Percentiles rank a stretch among this genome's conserved stretches.
Evolutionary conservation across 2,888 invertebrate species (phyloP).

Genomic region (Cheiracanthium punctorium): DNA sequence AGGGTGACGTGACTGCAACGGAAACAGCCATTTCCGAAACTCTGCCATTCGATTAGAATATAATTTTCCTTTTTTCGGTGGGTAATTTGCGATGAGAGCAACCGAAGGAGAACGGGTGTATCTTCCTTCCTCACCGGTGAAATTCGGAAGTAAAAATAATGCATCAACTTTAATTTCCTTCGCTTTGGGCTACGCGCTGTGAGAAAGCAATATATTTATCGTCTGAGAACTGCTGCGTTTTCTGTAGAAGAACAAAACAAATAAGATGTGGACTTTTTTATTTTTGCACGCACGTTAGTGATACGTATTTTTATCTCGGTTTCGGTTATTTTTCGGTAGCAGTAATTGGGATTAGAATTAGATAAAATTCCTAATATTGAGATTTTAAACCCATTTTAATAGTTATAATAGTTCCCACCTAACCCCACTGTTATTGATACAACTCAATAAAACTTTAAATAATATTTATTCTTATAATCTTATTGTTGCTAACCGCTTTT

Average conservation of each 20-base stretch:
- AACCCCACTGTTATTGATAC: too few species aligned
- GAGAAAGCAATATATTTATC: not conserved
- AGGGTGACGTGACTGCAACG: constrained; percentile 8
- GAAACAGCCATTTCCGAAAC: constrained; percentile 30
- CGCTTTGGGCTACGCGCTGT: not conserved
- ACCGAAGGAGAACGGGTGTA: not conserved
- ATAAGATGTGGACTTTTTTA: not conserved
- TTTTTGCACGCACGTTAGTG: too few species aligned
- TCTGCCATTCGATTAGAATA: constrained; percentile 23
- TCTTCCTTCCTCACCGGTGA: not conserved
- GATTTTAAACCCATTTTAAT: too few species aligned
- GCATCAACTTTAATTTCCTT: not conserved
- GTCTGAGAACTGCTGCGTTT: not conserved
- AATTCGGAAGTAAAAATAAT: constrained; percentile 19
- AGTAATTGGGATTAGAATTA: too few species aligned
- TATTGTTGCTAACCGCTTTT: too few species aligned
- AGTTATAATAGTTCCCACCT: too few species aligned
- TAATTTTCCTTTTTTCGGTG: constrained; percentile 26
- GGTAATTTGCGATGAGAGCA: constrained; percentile 28
- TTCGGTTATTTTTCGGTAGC: too few species aligned
- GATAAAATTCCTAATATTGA: too few species aligned
- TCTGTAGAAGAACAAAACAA: not conserved
- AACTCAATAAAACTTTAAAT: too few species aligned
- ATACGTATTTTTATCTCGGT: too few species aligned
- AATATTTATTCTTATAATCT: too few species aligned